Evolutionary conservation across 1,140 invertebrate genomes (phyloP).

Genomic region (Drosophila tsacasi): DNA sequence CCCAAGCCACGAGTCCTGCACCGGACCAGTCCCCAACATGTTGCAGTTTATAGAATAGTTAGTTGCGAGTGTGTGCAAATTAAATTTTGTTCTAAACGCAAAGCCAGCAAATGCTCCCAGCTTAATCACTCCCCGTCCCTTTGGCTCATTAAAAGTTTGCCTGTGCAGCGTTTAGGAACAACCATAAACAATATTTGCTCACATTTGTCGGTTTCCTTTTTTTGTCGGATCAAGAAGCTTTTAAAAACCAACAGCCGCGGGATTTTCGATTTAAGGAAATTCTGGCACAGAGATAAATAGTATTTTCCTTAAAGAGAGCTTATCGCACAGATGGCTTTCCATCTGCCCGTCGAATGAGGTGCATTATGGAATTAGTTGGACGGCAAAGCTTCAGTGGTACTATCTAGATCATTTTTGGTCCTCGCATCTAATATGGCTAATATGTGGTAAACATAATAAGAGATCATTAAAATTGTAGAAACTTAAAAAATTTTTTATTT

Average conservation of each 20-base stretch:
- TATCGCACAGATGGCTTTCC: no score
- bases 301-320: not conserved
- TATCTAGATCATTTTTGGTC: no score
- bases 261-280: not conserved
- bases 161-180: conserved; percentile 37
- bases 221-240: not conserved
- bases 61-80: conserved; percentile 64
- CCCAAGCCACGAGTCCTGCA: not conserved
- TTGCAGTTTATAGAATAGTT: conserved; percentile 51
- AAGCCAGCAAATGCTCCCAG: conserved; percentile 34
- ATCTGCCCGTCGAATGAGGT: no score
- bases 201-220: conserved; percentile 6
- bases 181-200: conserved; percentile 53
- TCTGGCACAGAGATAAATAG: no score
- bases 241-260: not conserved
- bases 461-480: no score
- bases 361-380: no score
- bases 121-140: not conserved
- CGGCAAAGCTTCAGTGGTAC: no score
- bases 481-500: no score
- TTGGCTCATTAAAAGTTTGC: conserved; percentile 72
- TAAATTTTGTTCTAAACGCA: conserved; percentile 65
- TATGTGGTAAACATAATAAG: no score
- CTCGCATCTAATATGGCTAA: no score
- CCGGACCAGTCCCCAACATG: not conserved